A percentile compares a stretch with the other conserved stretches of the same genome.
Evolutionary conservation across 2,888 invertebrate species (phyloP).

Genomic region (Xiphydria camelus): DNA sequence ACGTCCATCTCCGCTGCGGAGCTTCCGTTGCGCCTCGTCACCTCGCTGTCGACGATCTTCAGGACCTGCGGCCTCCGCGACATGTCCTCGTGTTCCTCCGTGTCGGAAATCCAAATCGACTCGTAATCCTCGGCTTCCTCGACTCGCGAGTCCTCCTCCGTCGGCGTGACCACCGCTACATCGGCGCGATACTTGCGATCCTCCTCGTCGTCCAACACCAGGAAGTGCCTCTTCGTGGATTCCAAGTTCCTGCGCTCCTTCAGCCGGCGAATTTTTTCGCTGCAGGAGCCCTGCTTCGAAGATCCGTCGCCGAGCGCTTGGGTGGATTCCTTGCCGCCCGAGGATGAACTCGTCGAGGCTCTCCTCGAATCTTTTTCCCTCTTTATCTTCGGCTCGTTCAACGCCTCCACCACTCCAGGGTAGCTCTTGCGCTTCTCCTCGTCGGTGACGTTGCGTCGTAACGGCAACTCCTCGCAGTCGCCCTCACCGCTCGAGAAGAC

Average conservation of each 20-base stretch:
- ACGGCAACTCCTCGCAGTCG: not conserved
- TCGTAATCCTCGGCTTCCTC: slow-evolving; percentile 47
- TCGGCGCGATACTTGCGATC: not conserved
- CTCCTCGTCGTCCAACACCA: no score
- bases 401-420: not conserved
- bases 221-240: no score
- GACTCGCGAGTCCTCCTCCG: slow-evolving; percentile 8
- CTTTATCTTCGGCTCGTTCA: not conserved
- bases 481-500: not conserved
- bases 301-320: no score
- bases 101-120: slow-evolving; percentile 45
- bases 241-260: no score
- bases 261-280: no score
- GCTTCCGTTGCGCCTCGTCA: slow-evolving; percentile 38
- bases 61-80: slow-evolving; percentile 54
- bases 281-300: no score
- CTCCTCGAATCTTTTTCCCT: slow-evolving; percentile 2
- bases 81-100: slow-evolving; percentile 49
- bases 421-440: slow-evolving; percentile 38
- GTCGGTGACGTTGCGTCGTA: slow-evolving; percentile 21
- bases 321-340: not conserved
- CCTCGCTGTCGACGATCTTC: slow-evolving; percentile 51
- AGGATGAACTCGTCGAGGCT: slow-evolving; percentile 5
- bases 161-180: not conserved
- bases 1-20: slow-evolving; percentile 4